phyloP scores from a whole-genome alignment of 35 echinoderm and acorn worm genomes.

The Ophioderma brevispina region DNA sequence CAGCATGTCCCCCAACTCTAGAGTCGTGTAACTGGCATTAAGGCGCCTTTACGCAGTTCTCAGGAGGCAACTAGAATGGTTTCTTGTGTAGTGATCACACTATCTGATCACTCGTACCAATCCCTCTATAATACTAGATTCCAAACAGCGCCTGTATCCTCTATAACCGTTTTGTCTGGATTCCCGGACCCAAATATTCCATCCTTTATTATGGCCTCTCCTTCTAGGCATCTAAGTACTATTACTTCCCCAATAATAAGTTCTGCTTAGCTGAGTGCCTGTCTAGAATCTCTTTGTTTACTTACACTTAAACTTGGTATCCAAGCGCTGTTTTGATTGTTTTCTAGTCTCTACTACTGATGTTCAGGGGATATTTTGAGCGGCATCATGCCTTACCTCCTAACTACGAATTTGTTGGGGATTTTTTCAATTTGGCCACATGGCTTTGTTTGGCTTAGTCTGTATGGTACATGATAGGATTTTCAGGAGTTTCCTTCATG shows the following conservation, averaged over 20 bases:
- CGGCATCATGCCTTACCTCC: neutral
- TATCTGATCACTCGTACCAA: neutral
- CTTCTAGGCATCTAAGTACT: neutral
- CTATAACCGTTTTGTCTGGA: no score
- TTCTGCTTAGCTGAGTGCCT: neutral
- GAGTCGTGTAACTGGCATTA: neutral
- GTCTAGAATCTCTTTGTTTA: neutral
- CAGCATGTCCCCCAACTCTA: neutral
- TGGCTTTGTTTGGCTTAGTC: neutral
- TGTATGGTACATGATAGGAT: neutral
- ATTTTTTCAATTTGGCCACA: neutral
- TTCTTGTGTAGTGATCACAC: neutral
- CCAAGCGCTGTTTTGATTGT: neutral
- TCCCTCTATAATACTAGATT: neutral
- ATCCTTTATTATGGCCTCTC: neutral
- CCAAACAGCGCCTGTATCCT: neutral
- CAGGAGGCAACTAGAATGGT: slow-evolving; percentile 7
- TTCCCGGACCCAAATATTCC: neutral
- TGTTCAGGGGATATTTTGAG: neutral
- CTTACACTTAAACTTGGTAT: neutral
- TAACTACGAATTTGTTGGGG: no score
- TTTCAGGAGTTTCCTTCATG: neutral
- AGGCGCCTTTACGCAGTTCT: neutral
- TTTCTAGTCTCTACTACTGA: neutral
- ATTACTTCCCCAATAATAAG: neutral